phyloP scores from a whole-genome alignment of 2,113 vertebrate genomes.

The Seriola quinqueradiata region DNA sequence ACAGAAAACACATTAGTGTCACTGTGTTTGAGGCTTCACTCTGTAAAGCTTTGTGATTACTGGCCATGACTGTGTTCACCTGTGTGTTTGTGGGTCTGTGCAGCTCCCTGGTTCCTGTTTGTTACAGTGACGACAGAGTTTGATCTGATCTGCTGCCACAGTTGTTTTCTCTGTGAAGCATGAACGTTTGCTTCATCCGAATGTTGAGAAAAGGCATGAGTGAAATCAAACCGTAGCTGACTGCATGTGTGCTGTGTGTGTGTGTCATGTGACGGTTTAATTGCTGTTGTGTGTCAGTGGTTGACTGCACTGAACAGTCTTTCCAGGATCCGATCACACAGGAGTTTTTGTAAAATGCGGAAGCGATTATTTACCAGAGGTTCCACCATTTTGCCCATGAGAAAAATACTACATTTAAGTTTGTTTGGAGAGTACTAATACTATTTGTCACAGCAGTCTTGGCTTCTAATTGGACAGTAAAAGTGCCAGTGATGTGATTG shows the following conservation, averaged over 20 bases:
- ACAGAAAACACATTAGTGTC: neutral
- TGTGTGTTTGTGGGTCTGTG: neutral
- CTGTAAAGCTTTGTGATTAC: constrained; percentile 44
- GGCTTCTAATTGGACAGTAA: neutral
- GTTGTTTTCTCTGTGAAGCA: neutral
- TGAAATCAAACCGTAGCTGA: too few relatives aligned
- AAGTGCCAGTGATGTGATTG: too few relatives aligned
- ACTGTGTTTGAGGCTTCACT: neutral
- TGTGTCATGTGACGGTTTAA: neutral
- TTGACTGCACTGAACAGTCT: neutral
- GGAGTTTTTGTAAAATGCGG: neutral
- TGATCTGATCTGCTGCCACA: neutral
- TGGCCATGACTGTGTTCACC: neutral
- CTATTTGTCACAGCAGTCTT: too few relatives aligned
- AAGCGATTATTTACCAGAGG: neutral
- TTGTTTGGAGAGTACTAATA: too few relatives aligned
- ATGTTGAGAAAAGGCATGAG: neutral
- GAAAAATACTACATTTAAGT: neutral
- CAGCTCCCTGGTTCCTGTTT: neutral
- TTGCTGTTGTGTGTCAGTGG: neutral
- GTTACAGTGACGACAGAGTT: neutral
- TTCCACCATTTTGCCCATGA: neutral
- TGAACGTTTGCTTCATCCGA: neutral
- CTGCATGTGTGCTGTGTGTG: neutral
- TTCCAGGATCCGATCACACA: neutral